Evolutionary conservation across 2,888 invertebrate species (phyloP), one percentile per base, ranked within the genome.

Genomic region (Plagiodera versicolora): DNA sequence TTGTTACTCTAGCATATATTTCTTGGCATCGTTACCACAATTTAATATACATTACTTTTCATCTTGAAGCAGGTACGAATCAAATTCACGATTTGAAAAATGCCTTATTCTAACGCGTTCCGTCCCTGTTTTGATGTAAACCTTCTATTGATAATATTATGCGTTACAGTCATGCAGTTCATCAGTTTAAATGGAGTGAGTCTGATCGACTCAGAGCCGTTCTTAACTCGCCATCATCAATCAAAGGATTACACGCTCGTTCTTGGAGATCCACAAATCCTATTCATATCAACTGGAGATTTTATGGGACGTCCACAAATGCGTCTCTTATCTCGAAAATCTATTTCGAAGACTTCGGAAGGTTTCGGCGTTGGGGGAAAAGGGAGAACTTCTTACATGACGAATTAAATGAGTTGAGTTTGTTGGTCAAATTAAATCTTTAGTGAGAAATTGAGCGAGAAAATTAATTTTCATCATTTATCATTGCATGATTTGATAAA

Each of bases 151-250:
- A 74, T 74, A 74, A 75, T 74, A 69, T 70, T 71, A 74, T 72
- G 73, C 74, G 74, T 68, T 74, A 74, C 76, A 75, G 74, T 76
- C 74, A 75, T 75, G 75, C 76, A 75, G 76, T 77, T 77, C 77
- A 77, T 79, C 79, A 77, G 72, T 78, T 77, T 79, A 79, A 80
- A 80, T 79, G 80, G 80, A 74, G 76, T 77, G 77, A 72, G 75
- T 75, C 80, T 77, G 78, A 80, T 80, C 77, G 77, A 77, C 76
- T 78, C 77, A 76, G 75, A 72, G 72, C 76, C 74, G 68, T 67
- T 68, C 72, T 73, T n/a, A 75, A 76, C 74, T 74, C 71, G 75
- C 73, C 65, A 71, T 73, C 77, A 77, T 78, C 77, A 76, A 77
- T 78, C 78, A 78, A 71, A 65, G 76, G 77, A 77, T 78, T 78